phyloP scores from a whole-genome alignment of 2,113 vertebrate genomes.

The Theropithecus gelada region DNA sequence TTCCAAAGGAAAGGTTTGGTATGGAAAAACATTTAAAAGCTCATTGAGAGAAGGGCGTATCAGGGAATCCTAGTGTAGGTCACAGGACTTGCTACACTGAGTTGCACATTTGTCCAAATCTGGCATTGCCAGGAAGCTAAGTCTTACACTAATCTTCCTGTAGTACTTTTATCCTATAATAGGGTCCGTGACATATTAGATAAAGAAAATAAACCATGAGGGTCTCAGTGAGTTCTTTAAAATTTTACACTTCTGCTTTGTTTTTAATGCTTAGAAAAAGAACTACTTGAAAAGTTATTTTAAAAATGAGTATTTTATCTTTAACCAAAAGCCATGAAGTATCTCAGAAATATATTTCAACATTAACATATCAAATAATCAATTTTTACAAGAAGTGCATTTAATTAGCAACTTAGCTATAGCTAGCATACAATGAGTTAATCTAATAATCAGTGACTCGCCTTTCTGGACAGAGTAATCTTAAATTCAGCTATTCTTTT shows the following conservation, averaged over 20 bases:
- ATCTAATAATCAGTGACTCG: constrained; percentile 4
- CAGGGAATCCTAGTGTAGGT: not conserved
- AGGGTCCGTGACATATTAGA: not conserved
- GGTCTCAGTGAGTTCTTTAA: not conserved
- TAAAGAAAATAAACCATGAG: not conserved
- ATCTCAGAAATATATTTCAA: not conserved
- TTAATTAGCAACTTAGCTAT: constrained; percentile 16
- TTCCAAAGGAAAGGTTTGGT: not conserved
- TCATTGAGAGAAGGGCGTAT: not conserved
- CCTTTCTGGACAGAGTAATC: constrained; percentile 12
- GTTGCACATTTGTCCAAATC: not conserved
- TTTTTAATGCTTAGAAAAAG: not conserved
- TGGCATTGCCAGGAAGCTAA: not conserved
- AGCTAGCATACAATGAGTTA: not conserved
- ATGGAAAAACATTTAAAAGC: not conserved
- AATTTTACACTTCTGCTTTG: not conserved
- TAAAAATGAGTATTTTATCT: not conserved
- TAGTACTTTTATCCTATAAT: not conserved
- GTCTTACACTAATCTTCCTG: not conserved
- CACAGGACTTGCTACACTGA: not conserved
- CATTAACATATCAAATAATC: constrained; percentile 30
- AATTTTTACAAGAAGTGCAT: constrained; percentile 31
- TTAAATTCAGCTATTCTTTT: constrained; percentile 41
- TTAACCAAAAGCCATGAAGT: not conserved
- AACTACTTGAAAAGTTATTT: not conserved